A percentile compares a stretch with the other conserved stretches of the same genome.
These are phyloP conservation scores for Fundulus diaphanus DNA, from an alignment of 2,797 vertebrate species.

Conservation along the genomic window DNA sequence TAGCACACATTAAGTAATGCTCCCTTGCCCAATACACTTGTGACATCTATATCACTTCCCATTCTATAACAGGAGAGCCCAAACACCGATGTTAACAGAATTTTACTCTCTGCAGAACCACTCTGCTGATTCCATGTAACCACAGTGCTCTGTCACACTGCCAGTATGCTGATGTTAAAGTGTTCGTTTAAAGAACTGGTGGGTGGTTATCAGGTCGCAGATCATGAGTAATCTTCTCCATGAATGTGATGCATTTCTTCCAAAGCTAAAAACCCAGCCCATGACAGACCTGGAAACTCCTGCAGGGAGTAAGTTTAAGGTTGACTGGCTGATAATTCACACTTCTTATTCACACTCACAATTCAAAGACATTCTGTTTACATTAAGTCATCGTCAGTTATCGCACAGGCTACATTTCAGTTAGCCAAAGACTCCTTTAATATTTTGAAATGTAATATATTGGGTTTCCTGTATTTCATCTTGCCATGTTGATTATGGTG, in stretches of 20 bases:
- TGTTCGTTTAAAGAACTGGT: conserved; percentile 11
- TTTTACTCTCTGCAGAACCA: not conserved
- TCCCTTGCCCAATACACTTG: conserved; percentile 65
- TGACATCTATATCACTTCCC: too few species aligned
- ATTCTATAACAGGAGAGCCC: too few species aligned
- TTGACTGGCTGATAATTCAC: not conserved
- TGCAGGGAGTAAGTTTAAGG: not conserved
- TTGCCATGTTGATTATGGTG: too few species aligned
- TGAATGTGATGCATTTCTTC: conserved; percentile 39
- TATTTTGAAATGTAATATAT: too few species aligned
- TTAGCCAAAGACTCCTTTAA: too few species aligned
- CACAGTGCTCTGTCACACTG: conserved; percentile 1
- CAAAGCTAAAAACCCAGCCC: conserved; percentile 31
- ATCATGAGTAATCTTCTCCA: conserved; percentile 58
- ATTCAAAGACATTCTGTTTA: too few species aligned
- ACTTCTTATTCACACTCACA: not conserved
- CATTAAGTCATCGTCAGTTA: too few species aligned
- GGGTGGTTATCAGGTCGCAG: conserved; percentile 49
- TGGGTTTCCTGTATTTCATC: too few species aligned
- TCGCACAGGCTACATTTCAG: too few species aligned
- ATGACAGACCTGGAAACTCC: not conserved
- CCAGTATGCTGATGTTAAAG: not conserved
- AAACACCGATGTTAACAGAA: too few species aligned
- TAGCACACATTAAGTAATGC: conserved; percentile 46
- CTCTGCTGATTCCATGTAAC: conserved; percentile 25